Conservation (phyloP, 2,113 vertebrate genomes). For the Phycodurus eques region DNA sequence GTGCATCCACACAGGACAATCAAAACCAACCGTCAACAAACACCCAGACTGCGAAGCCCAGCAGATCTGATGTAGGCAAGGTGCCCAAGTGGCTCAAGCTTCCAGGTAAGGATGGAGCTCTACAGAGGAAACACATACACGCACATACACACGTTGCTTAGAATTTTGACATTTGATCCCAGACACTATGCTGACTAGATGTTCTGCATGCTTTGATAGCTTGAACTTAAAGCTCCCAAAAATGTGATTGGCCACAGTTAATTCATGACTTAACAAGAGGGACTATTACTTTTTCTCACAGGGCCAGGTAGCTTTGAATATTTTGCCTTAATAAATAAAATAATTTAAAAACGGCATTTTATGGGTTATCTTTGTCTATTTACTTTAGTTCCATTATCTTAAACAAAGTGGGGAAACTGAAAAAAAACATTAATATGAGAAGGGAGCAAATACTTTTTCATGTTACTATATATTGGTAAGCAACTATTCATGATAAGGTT, state of each 20-base stretch:
- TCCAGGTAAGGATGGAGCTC: constrained; percentile 63
- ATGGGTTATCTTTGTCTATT: too few relatives aligned
- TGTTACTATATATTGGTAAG: neutral
- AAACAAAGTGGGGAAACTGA: too few relatives aligned
- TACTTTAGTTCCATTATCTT: too few relatives aligned
- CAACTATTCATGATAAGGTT: too few relatives aligned
- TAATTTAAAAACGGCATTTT: too few relatives aligned
- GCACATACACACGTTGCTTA: neutral
- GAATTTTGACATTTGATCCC: neutral
- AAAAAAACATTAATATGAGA: too few relatives aligned
- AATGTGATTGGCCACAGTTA: neutral
- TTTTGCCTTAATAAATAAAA: too few relatives aligned
- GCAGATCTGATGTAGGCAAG: constrained; percentile 56
- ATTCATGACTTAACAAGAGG: too few relatives aligned
- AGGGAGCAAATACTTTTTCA: neutral
- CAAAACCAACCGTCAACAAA: constrained; percentile 13
- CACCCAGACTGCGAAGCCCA: constrained; percentile 32
- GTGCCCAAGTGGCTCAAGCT: constrained; percentile 80
- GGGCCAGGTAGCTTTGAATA: too few relatives aligned
- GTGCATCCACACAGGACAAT: constrained; percentile 13
- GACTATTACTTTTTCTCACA: too few relatives aligned
- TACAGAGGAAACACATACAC: neutral
- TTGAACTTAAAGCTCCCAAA: neutral
- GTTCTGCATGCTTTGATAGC: neutral
- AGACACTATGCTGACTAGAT: neutral